These are phyloP conservation scores for Malurus alboscapulatus DNA, from an alignment of 2,113 vertebrate species.

Conservation along the genomic window DNA sequence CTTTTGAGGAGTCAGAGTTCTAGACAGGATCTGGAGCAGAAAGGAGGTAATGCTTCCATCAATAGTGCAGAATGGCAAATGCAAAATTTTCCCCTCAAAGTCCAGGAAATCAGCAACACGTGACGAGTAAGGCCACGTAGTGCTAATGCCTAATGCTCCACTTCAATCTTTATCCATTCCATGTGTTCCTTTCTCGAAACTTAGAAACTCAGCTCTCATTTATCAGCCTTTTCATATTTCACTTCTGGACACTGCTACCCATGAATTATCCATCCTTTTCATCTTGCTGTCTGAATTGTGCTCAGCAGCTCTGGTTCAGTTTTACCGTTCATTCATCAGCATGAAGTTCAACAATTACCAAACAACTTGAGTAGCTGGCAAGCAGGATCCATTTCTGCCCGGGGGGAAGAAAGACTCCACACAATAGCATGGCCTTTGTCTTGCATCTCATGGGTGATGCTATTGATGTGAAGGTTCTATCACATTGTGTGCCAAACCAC, in stretches of 20 bases:
- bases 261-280: slow-evolving; percentile 39
- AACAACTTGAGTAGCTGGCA: slow-evolving; percentile 51
- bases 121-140: neutral
- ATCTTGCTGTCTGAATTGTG: slow-evolving; percentile 53
- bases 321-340: slow-evolving; percentile 59
- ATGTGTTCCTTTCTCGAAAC: slow-evolving; percentile 35
- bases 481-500: slow-evolving; percentile 43
- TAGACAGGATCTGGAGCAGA: neutral
- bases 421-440: slow-evolving; percentile 45
- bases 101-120: slow-evolving; percentile 9
- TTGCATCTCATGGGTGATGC: slow-evolving; percentile 24
- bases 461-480: slow-evolving; percentile 31
- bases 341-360: slow-evolving; percentile 48
- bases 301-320: slow-evolving; percentile 49
- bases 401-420: slow-evolving; percentile 28
- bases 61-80: neutral
- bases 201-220: slow-evolving; percentile 11
- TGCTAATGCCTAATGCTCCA: neutral
- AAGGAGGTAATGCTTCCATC: neutral
- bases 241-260: neutral
- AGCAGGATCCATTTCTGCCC: slow-evolving; percentile 58
- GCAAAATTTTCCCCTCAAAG: neutral
- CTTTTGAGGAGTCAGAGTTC: neutral
- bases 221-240: slow-evolving; percentile 10
- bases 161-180: slow-evolving; percentile 39